Conservation (phyloP, 2,113 vertebrate species). For the Tauraco erythrolophus region DNA sequence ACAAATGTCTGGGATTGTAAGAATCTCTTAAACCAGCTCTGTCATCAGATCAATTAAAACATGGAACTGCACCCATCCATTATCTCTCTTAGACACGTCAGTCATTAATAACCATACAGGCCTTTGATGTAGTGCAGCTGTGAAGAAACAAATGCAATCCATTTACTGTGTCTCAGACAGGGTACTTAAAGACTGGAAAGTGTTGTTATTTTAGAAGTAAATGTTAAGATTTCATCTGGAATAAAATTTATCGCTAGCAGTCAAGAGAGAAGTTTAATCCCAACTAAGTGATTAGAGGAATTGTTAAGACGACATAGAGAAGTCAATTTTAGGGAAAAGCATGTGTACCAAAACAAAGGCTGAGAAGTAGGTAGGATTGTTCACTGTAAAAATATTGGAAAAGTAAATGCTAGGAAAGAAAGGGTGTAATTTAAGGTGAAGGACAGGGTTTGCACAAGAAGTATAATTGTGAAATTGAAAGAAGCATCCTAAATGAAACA, state of each 20-base stretch:
- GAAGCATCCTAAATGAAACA: not conserved
- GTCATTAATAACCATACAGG: not conserved
- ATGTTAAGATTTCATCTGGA: not conserved
- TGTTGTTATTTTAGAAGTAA: not conserved
- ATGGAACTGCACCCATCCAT: not conserved
- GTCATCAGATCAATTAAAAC: constrained; percentile 2
- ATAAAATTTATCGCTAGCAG: fast-evolving
- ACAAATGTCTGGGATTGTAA: not conserved
- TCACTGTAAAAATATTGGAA: not conserved
- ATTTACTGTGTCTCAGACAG: not conserved
- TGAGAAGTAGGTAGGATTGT: not conserved
- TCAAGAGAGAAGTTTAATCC: not conserved
- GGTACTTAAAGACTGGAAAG: not conserved
- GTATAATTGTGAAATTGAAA: not conserved
- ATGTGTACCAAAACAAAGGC: not conserved
- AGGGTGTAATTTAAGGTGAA: not conserved
- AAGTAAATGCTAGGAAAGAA: not conserved
- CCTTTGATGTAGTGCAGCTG: not conserved
- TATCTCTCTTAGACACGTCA: not conserved
- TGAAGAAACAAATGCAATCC: not conserved
- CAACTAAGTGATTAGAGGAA: not conserved
- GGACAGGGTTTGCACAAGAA: not conserved
- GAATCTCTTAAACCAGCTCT: not conserved
- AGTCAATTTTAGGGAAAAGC: not conserved
- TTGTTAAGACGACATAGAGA: not conserved